phyloP scores from a whole-genome alignment of 2,888 invertebrate genomes.

The Meiosimyza decipiens region DNA sequence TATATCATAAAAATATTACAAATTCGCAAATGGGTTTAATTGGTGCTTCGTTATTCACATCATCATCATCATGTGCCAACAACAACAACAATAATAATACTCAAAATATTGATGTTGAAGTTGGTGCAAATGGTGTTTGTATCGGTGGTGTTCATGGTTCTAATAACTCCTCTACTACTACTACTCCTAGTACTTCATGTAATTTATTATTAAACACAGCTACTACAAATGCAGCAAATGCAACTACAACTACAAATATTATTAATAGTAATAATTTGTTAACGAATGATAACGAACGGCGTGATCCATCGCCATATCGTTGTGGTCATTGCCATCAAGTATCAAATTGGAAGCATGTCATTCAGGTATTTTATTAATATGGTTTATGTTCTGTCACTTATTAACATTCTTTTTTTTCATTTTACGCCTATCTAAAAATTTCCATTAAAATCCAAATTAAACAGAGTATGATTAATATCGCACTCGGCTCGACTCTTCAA shows the following conservation, averaged over 20 bases:
- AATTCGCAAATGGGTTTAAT: slow-evolving; percentile 49
- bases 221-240: slow-evolving; percentile 30
- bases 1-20: slow-evolving; percentile 44
- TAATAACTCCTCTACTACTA: slow-evolving; percentile 42
- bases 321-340: slow-evolving; percentile 85
- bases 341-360: slow-evolving; percentile 87
- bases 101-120: slow-evolving; percentile 39
- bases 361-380: slow-evolving; percentile 74
- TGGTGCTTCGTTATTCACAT: slow-evolving; percentile 35
- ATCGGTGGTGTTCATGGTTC: slow-evolving; percentile 45
- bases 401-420: slow-evolving; percentile 13
- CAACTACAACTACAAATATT: slow-evolving; percentile 40
- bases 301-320: slow-evolving; percentile 73
- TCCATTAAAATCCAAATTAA: background rate
- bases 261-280: slow-evolving; percentile 54
- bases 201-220: slow-evolving; percentile 40
- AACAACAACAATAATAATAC: slow-evolving; percentile 20
- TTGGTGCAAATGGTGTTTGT: slow-evolving; percentile 38
- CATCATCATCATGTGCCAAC: slow-evolving; percentile 18
- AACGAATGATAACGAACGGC: slow-evolving; percentile 65
- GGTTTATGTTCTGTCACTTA: slow-evolving; percentile 31
- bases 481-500: too few species aligned
- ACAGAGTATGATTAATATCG: too few species aligned
- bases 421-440: background rate
- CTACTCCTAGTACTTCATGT: slow-evolving; percentile 38